Conservation (phyloP, 2,113 vertebrate genomes). For the Bubo blakistoni region DNA sequence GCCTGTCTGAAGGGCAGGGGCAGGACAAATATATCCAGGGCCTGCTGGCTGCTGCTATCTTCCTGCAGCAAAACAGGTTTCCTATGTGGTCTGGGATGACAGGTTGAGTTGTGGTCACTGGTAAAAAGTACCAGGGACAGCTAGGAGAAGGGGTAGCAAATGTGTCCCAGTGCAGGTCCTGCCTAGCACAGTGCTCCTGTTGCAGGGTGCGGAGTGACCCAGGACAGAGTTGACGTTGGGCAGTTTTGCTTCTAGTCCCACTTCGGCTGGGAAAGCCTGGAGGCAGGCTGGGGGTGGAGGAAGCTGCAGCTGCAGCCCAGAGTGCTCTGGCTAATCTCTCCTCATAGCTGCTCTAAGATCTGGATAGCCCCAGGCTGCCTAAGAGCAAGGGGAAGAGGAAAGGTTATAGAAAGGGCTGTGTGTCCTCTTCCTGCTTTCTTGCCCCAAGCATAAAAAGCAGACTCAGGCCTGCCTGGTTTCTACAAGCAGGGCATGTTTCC, state of each 20-base stretch:
- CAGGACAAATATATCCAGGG: not conserved
- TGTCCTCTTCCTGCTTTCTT: not conserved
- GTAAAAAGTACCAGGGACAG: not conserved
- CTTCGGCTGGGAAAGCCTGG: not conserved
- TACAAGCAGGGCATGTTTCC: not conserved
- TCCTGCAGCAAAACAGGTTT: not conserved
- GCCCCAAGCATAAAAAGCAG: not conserved
- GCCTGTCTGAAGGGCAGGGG: not conserved
- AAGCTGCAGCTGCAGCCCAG: not conserved
- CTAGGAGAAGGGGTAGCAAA: not conserved
- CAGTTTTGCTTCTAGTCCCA: not conserved
- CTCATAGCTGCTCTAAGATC: not conserved
- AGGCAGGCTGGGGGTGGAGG: not conserved
- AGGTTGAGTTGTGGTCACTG: not conserved
- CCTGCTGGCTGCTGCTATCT: not conserved
- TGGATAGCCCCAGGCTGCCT: not conserved
- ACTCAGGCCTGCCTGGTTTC: not conserved
- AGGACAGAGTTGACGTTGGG: not conserved
- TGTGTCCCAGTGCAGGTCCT: no score
- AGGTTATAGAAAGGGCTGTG: slow-evolving; percentile 14
- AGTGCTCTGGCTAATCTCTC: slow-evolving; percentile 24
- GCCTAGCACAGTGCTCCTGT: not conserved
- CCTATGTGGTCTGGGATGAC: not conserved
- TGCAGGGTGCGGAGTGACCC: not conserved
- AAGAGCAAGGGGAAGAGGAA: not conserved